Evolutionary conservation across 2,113 vertebrate genomes (phyloP).

Genomic region (Colinus virginianus): DNA sequence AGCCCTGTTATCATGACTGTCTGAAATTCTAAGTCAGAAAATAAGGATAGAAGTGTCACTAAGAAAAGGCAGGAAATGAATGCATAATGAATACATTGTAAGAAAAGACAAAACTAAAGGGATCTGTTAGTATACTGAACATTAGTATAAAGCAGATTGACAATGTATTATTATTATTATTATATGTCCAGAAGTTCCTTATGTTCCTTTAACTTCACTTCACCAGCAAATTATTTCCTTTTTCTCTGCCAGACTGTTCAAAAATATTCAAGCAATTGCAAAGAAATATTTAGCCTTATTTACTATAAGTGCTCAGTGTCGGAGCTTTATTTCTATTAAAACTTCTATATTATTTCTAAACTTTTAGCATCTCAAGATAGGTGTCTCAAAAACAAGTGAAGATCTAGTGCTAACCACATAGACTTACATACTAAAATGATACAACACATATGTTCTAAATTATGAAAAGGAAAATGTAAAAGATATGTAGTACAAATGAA

Average conservation of each 20-base stretch:
- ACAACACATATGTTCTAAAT: neutral
- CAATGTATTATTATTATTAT: accelerated
- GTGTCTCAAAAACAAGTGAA: neutral
- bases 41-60: neutral
- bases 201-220: neutral
- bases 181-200: neutral
- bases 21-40: neutral
- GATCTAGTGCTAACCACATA: neutral
- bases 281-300: neutral
- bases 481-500: neutral
- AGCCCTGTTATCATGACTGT: neutral
- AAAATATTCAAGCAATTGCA: neutral
- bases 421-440: neutral
- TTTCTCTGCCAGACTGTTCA: neutral
- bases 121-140: neutral
- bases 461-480: neutral
- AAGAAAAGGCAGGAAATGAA: neutral
- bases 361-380: neutral
- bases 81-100: neutral
- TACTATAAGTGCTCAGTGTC: neutral
- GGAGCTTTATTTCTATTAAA: neutral
- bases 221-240: neutral
- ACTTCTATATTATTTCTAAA: neutral
- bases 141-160: neutral
- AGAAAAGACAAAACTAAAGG: neutral